Percentiles rank a stretch among this genome's conserved stretches.
phyloP scores from a whole-genome alignment of 1,140 invertebrate genomes.

The Drosophila serrata region DNA sequence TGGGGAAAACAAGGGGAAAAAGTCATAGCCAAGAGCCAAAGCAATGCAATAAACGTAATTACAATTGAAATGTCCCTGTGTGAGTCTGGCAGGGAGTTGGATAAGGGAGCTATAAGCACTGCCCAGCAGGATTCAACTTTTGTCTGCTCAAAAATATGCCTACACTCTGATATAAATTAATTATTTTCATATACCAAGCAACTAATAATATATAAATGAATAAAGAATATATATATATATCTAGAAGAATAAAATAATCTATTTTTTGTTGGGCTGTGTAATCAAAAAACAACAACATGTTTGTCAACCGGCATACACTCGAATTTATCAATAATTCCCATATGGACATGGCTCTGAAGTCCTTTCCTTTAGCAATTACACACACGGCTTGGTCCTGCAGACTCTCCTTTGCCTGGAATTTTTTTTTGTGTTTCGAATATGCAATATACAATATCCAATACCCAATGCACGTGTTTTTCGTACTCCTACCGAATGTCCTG shows the following conservation, averaged over 20 bases:
- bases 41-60: constrained; percentile 78
- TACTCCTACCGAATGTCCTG: not conserved
- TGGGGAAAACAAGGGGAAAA: constrained; percentile 20
- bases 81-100: constrained; percentile 6
- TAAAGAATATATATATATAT: not conserved
- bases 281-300: constrained; percentile 43
- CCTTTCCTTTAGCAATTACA: constrained; percentile 49
- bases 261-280: not conserved
- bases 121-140: not conserved
- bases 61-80: constrained; percentile 53
- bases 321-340: constrained; percentile 65
- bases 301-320: constrained; percentile 46
- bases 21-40: constrained; percentile 54
- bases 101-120: constrained; percentile 1
- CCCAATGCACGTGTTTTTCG: constrained; percentile 24
- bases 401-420: constrained; percentile 5
- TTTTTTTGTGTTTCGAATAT: constrained; percentile 5
- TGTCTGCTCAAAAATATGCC: not conserved
- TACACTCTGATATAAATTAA: not conserved
- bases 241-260: too few relatives aligned
- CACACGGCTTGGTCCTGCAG: constrained; percentile 9
- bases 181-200: not conserved
- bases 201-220: not conserved
- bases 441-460: constrained; percentile 27
- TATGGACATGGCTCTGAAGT: constrained; percentile 20